Base-by-base conservation (phyloP, 1,140 invertebrate genomes). In the Orchesella cincta region DNA sequence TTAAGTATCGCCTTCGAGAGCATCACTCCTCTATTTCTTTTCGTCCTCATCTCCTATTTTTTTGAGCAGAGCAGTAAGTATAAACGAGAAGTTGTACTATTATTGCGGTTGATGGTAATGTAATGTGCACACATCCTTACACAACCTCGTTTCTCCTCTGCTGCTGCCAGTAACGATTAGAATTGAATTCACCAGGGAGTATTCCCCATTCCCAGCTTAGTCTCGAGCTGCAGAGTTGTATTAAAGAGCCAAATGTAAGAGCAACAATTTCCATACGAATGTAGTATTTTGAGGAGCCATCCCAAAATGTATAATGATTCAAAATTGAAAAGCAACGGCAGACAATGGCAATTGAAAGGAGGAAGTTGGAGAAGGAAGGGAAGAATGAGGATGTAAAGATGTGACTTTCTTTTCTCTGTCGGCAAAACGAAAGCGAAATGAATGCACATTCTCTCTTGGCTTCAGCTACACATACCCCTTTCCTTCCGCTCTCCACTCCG, bases 221-320 rank as follows among this genome's bases (percentile, higher is more conserved):
- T 23, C 8, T 8, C 12, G 54, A 57, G 8, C 12, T 8, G n/a
- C n/a, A n/a, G n/a, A 62, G 62, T 67, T 67, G 26, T 33, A 12
- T 67, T 5, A 12, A 67, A 29, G 26, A 62, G 23, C 54, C 29
- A 29, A 67, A 12, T 14, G 31, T 14, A 31, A 29, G 31, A 67
- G 62, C 31, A 31, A 33, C 62, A 67, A 67, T 67, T 67, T 67
- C 62, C 62, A 67, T 67, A 67, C 62, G 62, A 67, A 67, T 67
- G 62, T 33, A 67, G 8, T 16, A 26, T 31, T 62, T 26, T 62
- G 8, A 62, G 5, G 23, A 12, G 23, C 54, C 54, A 26, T 8
- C 23, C 23, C 31, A 23, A 29, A 67, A 67, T 23, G 23, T 57
- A 57, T 67, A 67, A 67, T 67, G 62, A 67, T 67, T 67, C 33